Base-by-base conservation (phyloP, 1,140 invertebrate genomes). In the Atta colombica region DNA sequence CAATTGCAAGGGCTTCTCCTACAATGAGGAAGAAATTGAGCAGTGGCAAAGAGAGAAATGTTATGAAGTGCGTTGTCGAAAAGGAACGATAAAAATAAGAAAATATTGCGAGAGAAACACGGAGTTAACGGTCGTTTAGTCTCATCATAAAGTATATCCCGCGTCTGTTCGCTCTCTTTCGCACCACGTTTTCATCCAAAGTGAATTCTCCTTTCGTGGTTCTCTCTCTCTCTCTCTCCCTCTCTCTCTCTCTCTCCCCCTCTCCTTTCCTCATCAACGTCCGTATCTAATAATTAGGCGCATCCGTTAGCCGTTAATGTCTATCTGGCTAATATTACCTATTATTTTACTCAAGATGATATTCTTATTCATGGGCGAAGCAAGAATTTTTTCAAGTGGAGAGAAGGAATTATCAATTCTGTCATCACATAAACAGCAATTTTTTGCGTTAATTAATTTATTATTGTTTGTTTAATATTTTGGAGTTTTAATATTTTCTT, bases 51-150 rank as follows among this genome's bases (percentile, higher is more conserved):
- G 6, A 3, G 18, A n/a, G 8, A 45, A 7, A 63, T 7, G 4
- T 85, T 85, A 80, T 21, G 25, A 80, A 75, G 51, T 55, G 25
- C 18, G 55, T 12, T 18, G 69, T 61, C 58, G 80, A 75, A 61
- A 51, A 58, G 14, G 14, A 74, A 51, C 80, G 69, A 75, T 74
- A 74, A 75, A 61, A 84, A 35, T 74, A 65, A 89, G 6, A 85
- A 85, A 53, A 88, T 77, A 84, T 28, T 14, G 58, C 69, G 60
- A 71, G 31, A 68, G 74, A 91, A 91, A 90, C 85, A 69, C 77
- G 49, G 74, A 82, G 69, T 90, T 92, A 93, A 45, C 82, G 87
- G 77, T 88, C 92, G 89, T 92, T 94, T 92, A 93, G 91, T 87
- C 86, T 65, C 88, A 68, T 92, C 90, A 65, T 92, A 93, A 92